Percentiles rank a stretch among this genome's conserved stretches.
Conservation (phyloP, 2,113 vertebrate species). For the Gymnocephalus cernua region DNA sequence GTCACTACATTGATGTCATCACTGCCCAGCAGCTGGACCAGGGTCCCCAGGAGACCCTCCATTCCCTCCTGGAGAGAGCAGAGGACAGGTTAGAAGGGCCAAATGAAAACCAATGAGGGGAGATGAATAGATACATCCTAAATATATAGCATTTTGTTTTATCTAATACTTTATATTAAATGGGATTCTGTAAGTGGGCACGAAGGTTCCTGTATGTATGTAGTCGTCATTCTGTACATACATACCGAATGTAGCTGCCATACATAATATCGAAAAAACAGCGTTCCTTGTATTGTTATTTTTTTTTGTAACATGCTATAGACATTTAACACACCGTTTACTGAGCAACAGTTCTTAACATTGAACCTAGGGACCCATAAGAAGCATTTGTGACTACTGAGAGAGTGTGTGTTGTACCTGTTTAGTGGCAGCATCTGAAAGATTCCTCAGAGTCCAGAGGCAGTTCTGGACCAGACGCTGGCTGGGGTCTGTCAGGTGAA, state of each 20-base stretch:
- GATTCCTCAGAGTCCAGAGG: constrained; percentile 98
- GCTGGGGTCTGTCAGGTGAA: constrained; percentile 97
- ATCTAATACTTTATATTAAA: not conserved
- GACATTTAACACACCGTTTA: not conserved
- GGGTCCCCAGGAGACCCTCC: constrained; percentile 97
- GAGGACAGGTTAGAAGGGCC: not conserved
- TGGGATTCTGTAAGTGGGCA: not conserved
- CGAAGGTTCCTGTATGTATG: not conserved
- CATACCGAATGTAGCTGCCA: not conserved
- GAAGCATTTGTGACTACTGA: not conserved
- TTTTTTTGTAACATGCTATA: not conserved
- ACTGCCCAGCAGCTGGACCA: constrained; percentile 97
- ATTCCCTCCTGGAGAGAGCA: constrained; percentile 91
- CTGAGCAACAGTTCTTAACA: not conserved
- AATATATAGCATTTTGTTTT: not conserved
- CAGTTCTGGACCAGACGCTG: constrained; percentile 99
- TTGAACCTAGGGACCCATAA: not conserved
- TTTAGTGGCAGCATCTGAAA: constrained; percentile 98
- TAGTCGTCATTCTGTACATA: not conserved
- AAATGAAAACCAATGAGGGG: not conserved
- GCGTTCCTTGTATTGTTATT: too few relatives aligned
- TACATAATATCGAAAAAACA: too few relatives aligned
- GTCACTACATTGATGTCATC: constrained; percentile 99
- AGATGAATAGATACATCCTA: not conserved
- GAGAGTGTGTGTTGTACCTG: constrained; percentile 83